Evolutionary conservation across 1,140 invertebrate genomes (phyloP).

Genomic region (Solenopsis fugax): DNA sequence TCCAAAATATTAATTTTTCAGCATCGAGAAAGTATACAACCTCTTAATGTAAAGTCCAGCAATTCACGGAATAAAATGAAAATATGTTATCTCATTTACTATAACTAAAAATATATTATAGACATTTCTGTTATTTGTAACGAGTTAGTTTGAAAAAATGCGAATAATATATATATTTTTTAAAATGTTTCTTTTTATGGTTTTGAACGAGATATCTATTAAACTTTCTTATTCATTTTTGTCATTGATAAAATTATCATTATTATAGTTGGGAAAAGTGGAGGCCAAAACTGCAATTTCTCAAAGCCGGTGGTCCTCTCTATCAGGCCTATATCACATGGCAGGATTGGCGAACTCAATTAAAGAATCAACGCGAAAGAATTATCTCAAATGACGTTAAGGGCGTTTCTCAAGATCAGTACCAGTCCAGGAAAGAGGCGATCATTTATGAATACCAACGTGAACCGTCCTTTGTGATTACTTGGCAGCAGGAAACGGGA

Average conservation of each 20-base stretch:
- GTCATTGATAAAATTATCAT: not conserved
- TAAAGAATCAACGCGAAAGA: conserved; percentile 72
- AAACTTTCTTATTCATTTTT: not conserved
- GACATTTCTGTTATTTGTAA: not conserved
- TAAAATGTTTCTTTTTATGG: not conserved
- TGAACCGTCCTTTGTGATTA: conserved; percentile 82
- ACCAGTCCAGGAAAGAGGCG: conserved; percentile 15
- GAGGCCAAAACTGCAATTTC: conserved; percentile 80
- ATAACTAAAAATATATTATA: no score
- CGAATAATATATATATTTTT: not conserved
- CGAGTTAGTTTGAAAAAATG: not conserved
- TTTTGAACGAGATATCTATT: not conserved
- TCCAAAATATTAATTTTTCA: no score
- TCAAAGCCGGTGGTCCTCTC: conserved; percentile 80
- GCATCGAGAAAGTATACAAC: no score
- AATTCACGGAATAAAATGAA: not conserved
- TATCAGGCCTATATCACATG: conserved; percentile 84
- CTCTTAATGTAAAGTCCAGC: no score
- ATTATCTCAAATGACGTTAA: not conserved
- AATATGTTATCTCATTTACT: not conserved
- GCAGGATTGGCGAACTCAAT: conserved; percentile 79
- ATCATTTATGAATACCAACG: not conserved
- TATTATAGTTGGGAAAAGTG: conserved; percentile 82
- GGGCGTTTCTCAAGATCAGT: not conserved
- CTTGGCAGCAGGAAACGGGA: conserved; percentile 84